Base-by-base conservation (phyloP, 2,888 invertebrate genomes). In the Melinopterus prodromus region DNA sequence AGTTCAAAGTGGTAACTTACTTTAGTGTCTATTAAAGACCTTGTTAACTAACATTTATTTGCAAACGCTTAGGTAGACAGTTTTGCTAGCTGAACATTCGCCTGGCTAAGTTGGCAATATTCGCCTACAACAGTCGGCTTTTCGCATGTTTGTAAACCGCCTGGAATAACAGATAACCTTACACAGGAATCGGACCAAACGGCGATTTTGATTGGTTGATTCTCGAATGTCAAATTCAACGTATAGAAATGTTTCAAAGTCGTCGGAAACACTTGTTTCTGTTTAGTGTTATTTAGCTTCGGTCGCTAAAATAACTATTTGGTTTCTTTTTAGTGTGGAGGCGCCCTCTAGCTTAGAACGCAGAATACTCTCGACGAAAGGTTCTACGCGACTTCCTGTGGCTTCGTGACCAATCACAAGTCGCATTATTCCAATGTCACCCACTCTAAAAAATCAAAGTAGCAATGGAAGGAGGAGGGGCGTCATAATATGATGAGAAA, bases 301-400 rank as follows among this genome's bases (percentile, higher is more conserved):
- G 53, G 53, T 53, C 53, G 53, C 53, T 53, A 53, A 53, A 53
- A 53, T 53, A 53, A 53, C 53, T 53, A 53, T 53, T 53, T 53
- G 53, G 53, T 53, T 53, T 7, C 53, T 53, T 53, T 53, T 53
- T 53, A 53, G 53, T 2, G 26, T 53, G 53, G 53, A 12, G 12
- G 53, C 53, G 53, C 53, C 53, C 53, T 53, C 53, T 53, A 53
- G 53, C 9, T 9, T 53, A 6, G 53, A 53, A 53, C 53, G 53
- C 53, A 12, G 53, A 53, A 53, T 53, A 53, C 9, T 53, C 53
- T 53, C 53, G 53, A 53, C 53, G 53, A 26, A 26, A 2, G 3
- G 53, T 53, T 53, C 53, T 53, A 7, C 53, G 12, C 53, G 53
- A 53, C 53, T 53, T 53, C 53, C 53, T 53, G 53, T 53, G 12